Base-by-base conservation (phyloP, 2,888 invertebrate species). In the Tipula vernalis region DNA sequence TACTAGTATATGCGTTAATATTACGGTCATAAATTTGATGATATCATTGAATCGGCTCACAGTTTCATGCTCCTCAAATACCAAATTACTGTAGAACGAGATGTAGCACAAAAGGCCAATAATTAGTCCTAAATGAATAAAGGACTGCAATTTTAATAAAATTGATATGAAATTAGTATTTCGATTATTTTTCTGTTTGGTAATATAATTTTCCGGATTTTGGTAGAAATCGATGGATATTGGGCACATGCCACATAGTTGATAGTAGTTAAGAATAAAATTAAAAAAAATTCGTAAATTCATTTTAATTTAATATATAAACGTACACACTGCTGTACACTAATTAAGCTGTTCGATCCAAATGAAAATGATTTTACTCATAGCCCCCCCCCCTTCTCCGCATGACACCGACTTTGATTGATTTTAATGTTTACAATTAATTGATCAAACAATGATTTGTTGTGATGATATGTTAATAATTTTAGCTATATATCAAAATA, bases 1-100 rank as follows among this genome's bases (percentile, higher is more conserved):
- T 36, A 87, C 86, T 5, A 88, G 18, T 5, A 87, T 51, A 87
- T 88, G 87, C 28, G 88, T 87, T 44, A 87, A 57, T 12, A 86
- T 86, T 15, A 41, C 87, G 83, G 87, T 87, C 42, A 84, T 36
- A 85, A 88, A 88, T 84, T 88, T 87, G 8, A 87, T 87, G 83
- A 88, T 86, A 87, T 88, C 87, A 36, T 87, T 87, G 10, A 86
- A 86, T n/a, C 51, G 51, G 8, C 51, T 36, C 1, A 86, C 36
- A 4, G 86, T 51, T 39, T 42, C 36, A 36, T 51, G 51, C 36
- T 57, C 57, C n/a, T 57, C 36, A 39, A 86, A 86, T 36, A 86
- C 39, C 10, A 36, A 6, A 86, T 51, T 57, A 39, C 57, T 39
- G 36, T 86, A 86, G n/a, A 86, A 15, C 10, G 36, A 57, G 6